Conservation (phyloP, 2,113 vertebrate genomes). For the Tetrax tetrax region DNA sequence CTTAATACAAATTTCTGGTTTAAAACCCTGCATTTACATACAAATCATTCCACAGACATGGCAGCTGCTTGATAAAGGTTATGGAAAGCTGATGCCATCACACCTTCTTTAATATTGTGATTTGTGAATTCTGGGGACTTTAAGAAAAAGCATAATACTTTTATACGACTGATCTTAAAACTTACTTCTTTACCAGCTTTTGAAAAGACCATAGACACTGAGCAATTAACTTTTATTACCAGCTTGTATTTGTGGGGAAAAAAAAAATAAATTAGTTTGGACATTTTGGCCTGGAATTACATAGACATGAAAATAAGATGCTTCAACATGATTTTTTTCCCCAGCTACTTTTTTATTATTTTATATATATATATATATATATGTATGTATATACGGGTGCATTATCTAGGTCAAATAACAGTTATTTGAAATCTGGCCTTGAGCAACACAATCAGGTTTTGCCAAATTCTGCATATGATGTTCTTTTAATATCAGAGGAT, state of each 20-base stretch:
- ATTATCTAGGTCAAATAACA: neutral
- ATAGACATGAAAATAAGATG: neutral
- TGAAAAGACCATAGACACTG: neutral
- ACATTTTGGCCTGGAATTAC: neutral
- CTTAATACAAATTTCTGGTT: constrained; percentile 29
- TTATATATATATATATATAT: neutral
- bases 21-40: neutral
- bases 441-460: neutral
- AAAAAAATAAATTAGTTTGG: neutral
- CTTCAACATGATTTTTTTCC: neutral
- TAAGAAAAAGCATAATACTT: neutral
- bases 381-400: neutral
- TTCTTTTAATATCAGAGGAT: neutral
- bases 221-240: neutral
- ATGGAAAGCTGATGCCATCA: neutral
- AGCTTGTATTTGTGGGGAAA: neutral
- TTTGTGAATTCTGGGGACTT: neutral
- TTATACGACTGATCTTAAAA: neutral
- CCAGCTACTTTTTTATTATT: neutral
- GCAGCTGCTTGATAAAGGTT: neutral
- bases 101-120: neutral
- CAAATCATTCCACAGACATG: constrained; percentile 28
- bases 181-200: neutral
- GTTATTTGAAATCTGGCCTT: neutral
- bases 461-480: neutral